Evolutionary conservation across 2,888 invertebrate genomes (phyloP).

Genomic region (Adela reaumurella): DNA sequence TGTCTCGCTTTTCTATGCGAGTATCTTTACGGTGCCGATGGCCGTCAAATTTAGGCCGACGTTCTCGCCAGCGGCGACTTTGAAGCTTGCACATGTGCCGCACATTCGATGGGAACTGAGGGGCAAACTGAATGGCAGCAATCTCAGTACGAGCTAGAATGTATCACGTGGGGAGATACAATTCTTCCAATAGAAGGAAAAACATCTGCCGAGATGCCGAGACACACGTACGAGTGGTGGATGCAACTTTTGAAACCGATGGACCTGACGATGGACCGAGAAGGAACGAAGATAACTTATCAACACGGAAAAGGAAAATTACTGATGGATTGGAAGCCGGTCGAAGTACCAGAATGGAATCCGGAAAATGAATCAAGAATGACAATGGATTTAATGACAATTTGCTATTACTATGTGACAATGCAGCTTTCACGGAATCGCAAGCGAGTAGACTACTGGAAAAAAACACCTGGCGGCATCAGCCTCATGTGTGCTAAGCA

Average conservation of each 20-base stretch:
- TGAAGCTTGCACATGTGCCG: constrained; percentile 3
- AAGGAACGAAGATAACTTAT: not conserved
- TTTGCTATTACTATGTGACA: constrained; percentile 3
- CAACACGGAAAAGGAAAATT: not conserved
- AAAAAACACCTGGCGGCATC: constrained; percentile 3
- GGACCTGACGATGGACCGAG: not conserved
- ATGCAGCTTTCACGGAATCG: constrained; percentile 5
- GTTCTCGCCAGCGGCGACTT: not conserved
- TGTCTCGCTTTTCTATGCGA: constrained; percentile 4
- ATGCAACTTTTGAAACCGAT: not conserved
- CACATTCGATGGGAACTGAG: constrained; percentile 1
- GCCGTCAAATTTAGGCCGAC: constrained; percentile 2
- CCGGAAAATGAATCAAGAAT: not conserved
- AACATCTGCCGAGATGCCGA: not conserved
- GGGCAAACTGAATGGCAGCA: not conserved
- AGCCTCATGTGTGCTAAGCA: constrained; percentile 2
- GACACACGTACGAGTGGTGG: not conserved
- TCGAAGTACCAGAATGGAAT: not conserved
- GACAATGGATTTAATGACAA: not conserved
- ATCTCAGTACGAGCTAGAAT: not conserved
- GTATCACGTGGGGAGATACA: not conserved
- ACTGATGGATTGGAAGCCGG: not conserved
- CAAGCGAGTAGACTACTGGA: constrained; percentile 1
- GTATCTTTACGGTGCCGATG: constrained; percentile 4
- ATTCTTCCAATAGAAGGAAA: not conserved